Evolutionary conservation across 2,113 vertebrate genomes (phyloP).

Genomic region (Limanda limanda): DNA sequence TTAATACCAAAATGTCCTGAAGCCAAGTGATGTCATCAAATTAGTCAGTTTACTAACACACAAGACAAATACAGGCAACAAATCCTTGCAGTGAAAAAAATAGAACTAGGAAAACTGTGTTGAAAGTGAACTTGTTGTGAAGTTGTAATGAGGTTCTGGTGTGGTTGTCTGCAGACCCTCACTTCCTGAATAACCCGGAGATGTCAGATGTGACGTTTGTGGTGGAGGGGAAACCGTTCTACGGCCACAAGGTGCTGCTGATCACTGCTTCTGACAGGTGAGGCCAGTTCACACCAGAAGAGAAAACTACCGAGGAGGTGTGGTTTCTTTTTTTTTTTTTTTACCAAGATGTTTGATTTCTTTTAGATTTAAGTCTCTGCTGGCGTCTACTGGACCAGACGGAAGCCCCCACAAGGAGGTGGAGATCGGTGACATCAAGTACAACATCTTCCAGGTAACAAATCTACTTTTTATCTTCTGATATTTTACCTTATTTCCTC

Average conservation of each 20-base stretch:
- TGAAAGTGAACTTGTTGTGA: not conserved
- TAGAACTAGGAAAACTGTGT: not conserved
- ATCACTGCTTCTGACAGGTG: constrained; percentile 96
- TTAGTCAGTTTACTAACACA: not conserved
- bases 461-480: not conserved
- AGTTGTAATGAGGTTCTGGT: constrained; percentile 2
- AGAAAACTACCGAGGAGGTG: no score
- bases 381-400: constrained; percentile 86
- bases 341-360: not conserved
- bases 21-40: no score
- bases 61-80: not conserved
- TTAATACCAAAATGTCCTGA: no score
- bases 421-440: constrained; percentile 92
- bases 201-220: constrained; percentile 98
- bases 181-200: constrained; percentile 96
- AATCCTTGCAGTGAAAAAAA: not conserved
- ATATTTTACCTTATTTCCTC: not conserved
- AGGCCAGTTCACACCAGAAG: constrained; percentile 29
- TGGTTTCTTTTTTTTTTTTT: not conserved
- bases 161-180: constrained; percentile 85
- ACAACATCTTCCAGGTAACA: constrained; percentile 92
- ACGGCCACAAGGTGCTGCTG: constrained; percentile 96
- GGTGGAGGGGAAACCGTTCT: constrained; percentile 95
- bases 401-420: constrained; percentile 86
- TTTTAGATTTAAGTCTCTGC: constrained; percentile 91